Evolutionary conservation across 2,888 invertebrate genomes (phyloP).

Genomic region (Nemotelus pantherinus): DNA sequence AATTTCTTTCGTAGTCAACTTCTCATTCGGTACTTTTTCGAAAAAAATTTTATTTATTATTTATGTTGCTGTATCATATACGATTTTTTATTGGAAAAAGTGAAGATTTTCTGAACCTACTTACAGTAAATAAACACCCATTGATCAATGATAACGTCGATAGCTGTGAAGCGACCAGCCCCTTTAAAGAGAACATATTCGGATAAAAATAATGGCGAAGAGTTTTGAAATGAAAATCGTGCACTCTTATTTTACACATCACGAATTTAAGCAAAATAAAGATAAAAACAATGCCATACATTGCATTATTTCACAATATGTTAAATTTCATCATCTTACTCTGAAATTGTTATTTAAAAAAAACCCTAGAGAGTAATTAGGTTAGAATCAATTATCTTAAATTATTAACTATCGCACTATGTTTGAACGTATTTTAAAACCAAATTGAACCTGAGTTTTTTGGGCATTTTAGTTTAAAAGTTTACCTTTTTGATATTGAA

Average conservation of each 20-base stretch:
- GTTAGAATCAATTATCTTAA: neutral
- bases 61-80: neutral
- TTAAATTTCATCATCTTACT: neutral
- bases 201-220: conserved; percentile 8
- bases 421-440: neutral
- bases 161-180: conserved; percentile 51
- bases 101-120: neutral
- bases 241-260: neutral
- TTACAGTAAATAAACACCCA: conserved; percentile 34
- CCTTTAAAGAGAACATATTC: conserved; percentile 40
- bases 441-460: neutral
- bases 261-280: neutral
- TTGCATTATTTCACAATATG: neutral
- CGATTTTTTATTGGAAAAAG: conserved; percentile 26
- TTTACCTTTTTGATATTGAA: no score
- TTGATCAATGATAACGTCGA: conserved; percentile 47
- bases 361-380: neutral
- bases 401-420: neutral
- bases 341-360: conserved; percentile 4
- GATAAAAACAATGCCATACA: neutral
- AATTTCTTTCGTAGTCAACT: no score
- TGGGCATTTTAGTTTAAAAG: neutral
- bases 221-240: conserved; percentile 29
- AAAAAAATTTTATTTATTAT: neutral
- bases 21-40: neutral